These are phyloP conservation scores for Myiopsitta monachus DNA, from an alignment of 2,113 vertebrate genomes.

Conservation along the genomic window DNA sequence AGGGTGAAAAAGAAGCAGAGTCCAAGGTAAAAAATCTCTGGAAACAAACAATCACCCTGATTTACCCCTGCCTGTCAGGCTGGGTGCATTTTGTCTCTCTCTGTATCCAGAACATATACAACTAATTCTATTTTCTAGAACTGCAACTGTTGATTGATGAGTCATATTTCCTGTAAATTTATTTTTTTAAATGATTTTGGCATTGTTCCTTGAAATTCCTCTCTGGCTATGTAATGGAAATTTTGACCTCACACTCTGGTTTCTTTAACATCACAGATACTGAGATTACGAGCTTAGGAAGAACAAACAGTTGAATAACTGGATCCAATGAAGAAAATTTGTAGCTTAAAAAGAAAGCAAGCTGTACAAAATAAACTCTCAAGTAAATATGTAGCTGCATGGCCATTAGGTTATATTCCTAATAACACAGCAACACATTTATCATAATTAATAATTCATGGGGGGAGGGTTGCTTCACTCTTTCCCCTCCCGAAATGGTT, in stretches of 20 bases:
- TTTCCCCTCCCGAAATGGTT: conserved; percentile 24
- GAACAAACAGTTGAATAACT: conserved; percentile 58
- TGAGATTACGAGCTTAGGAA: conserved; percentile 67
- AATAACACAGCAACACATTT: conserved; percentile 57
- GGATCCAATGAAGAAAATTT: conserved; percentile 53
- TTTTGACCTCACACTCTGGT: conserved; percentile 74
- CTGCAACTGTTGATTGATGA: conserved; percentile 78
- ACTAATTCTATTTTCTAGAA: conserved; percentile 68
- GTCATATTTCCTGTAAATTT: conserved; percentile 81
- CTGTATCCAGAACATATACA: conserved; percentile 55
- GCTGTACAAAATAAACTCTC: conserved; percentile 60
- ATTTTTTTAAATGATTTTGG: conserved; percentile 78
- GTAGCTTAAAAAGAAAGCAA: conserved; percentile 59
- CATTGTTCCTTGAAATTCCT: conserved; percentile 79
- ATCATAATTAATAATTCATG: conserved; percentile 57
- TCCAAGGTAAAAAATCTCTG: neutral
- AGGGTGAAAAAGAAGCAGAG: neutral
- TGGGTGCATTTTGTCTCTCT: conserved; percentile 16
- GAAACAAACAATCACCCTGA: conserved; percentile 3
- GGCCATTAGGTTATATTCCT: conserved; percentile 53
- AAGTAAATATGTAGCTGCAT: conserved; percentile 72
- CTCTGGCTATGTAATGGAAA: conserved; percentile 79
- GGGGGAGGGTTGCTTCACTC: neutral
- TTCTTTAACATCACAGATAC: conserved; percentile 78
- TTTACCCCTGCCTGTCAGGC: neutral